Evolutionary conservation across 2,888 invertebrate species (phyloP).

Genomic region (Pegoplata infirma): DNA sequence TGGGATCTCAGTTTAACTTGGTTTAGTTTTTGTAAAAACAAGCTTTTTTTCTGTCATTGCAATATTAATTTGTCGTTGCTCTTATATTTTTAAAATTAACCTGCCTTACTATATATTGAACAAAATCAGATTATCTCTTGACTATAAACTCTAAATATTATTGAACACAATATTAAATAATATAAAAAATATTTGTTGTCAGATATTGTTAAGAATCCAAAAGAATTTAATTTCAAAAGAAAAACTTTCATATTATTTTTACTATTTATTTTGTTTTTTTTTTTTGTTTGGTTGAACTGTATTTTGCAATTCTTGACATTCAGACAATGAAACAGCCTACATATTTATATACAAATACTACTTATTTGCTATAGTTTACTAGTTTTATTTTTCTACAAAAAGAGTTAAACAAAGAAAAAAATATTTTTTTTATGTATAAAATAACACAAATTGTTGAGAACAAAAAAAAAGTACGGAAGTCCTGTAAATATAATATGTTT

Average conservation of each 20-base stretch:
- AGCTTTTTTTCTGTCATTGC: too few relatives aligned
- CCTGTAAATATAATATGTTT: background rate
- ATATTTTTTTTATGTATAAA: background rate
- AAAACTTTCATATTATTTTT: background rate
- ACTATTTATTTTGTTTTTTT: too few relatives aligned
- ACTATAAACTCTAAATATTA: constrained; percentile 24
- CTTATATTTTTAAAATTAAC: too few relatives aligned
- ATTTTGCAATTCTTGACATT: constrained; percentile 27
- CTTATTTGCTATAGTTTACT: constrained; percentile 38
- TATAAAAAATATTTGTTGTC: constrained; percentile 32
- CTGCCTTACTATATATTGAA: too few relatives aligned
- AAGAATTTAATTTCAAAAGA: constrained; percentile 44
- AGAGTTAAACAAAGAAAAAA: constrained; percentile 5
- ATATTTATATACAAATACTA: constrained; percentile 2
- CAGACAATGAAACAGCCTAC: constrained; percentile 29
- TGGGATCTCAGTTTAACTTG: too few relatives aligned
- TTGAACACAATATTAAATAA: constrained; percentile 21
- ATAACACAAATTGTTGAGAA: constrained; percentile 5
- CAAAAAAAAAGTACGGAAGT: background rate
- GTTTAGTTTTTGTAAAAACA: too few relatives aligned
- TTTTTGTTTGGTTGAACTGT: background rate
- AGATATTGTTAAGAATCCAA: constrained; percentile 31
- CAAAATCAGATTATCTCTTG: too few relatives aligned
- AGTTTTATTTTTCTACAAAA: constrained; percentile 7
- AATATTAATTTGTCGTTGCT: too few relatives aligned